These are phyloP conservation scores for Calonectris borealis DNA, from an alignment of 2,113 vertebrate species.

Conservation along the genomic window DNA sequence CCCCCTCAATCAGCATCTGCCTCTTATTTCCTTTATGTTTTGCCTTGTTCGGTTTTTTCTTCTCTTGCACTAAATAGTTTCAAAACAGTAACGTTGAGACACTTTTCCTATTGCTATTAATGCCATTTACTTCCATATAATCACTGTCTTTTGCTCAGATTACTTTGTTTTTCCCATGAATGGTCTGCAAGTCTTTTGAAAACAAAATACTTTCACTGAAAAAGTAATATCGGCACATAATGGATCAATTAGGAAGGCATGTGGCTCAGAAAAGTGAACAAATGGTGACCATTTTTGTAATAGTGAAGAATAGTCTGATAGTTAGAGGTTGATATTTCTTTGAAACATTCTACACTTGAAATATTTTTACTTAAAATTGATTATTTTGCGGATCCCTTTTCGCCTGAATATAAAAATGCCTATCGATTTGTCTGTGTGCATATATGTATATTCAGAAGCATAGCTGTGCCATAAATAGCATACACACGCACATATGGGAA, in stretches of 20 bases:
- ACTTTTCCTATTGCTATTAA: neutral
- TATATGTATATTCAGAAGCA: neutral
- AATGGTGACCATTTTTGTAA: neutral
- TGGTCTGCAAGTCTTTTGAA: neutral
- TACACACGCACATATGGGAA: neutral
- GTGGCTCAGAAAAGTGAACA: neutral
- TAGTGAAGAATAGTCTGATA: neutral
- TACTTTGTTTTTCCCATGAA: neutral
- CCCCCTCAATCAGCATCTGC: neutral
- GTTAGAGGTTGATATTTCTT: neutral
- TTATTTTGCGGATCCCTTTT: neutral
- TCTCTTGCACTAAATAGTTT: neutral
- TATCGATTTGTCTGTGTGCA: neutral
- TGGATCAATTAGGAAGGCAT: neutral
- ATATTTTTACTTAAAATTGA: neutral
- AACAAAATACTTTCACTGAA: neutral
- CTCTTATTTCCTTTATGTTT: neutral
- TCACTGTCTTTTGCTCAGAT: neutral
- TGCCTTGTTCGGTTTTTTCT: neutral
- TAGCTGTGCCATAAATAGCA: neutral
- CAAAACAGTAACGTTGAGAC: neutral
- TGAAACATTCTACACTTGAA: neutral
- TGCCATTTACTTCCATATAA: neutral
- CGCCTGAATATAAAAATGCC: accelerated
- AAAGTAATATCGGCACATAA: neutral